Base-by-base conservation (phyloP, 1,140 invertebrate species). In the Phortica variegata region DNA sequence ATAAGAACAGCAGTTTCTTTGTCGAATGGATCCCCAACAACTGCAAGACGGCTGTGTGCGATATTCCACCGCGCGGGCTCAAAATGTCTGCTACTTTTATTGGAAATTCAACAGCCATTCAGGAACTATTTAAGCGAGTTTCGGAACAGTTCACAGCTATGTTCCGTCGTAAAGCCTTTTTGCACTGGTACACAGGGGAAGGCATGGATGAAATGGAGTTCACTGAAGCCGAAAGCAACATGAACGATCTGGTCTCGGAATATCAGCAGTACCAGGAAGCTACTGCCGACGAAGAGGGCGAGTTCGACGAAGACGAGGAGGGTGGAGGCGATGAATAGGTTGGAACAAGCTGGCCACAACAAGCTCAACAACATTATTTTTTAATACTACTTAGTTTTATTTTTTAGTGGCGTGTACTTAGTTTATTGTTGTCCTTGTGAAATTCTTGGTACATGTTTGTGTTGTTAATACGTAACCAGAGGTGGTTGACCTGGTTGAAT, bases 201-300 rank as follows among this genome's bases (percentile, higher is more conserved):
- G 89, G 89, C 45, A 91, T 91, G 89, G 89, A 91, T 51, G 87
- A 90, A 61, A 85, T 84, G 79, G 89, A 92, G 71, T 91, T 91
- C 76, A 89, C 85, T 10, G 88, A 91, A 59, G 88, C 89, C 0
- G 84, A 86, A 75, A 83, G 81, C 79, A 82, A 90, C 82, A 82
- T 88, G 87, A 84, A 90, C 70, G 90, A 93, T 73, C 75, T 93
- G 38, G 86, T 93, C 2, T 87, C 87, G 0, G 91, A 94, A 72
- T 93, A 93, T 63, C 91, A 94, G 72, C 90, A 93, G 69, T 94
- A 94, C 77, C 89, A 93, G 72, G 90, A 85, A 69, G 85, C 84
- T 23, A 85, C 84, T 29, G 83, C 83, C 52, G 84, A 86, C 60
- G 84, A 86, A 63, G 84, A 85, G 55, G 82, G 82, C 20, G 84